Evolutionary conservation across 2,888 invertebrate genomes (phyloP), one percentile per base, ranked within the genome.

Genomic region (Horisme vitalbata): DNA sequence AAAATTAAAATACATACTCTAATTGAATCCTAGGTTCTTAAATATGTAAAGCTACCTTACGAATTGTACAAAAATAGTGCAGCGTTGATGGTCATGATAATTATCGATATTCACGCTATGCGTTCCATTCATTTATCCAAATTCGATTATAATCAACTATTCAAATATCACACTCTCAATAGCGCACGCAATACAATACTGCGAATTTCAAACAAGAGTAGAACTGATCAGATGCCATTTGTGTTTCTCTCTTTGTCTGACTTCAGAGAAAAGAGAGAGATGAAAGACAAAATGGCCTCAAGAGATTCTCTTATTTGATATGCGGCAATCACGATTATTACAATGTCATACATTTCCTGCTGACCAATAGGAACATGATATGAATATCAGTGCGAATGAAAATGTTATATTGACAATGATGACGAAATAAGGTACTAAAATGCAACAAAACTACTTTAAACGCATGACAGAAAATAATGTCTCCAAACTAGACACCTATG

Each of bases 31-130:
- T 68, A 63, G 47, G 43, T 66, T 66, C 46, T 55, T 68, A 65
- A 65, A 62, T 68, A 68, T 61, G 64, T 77, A 77, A 75, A 76
- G 67, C 73, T 78, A 78, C 47, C 13, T 45, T 59, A 65, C 71
- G 63, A 75, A 68, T 66, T 73, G 68, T 78, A 76, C 62, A 75
- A 78, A 81, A 76, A 79, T 75, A 79, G 75, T 77, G 72, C 69
- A 62, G 65, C 63, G 65, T 70, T 64, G 61, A 57, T 70, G 67
- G 69, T 71, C 65, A 69, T 67, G 68, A 70, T 53, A 68, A 71
- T 58, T 66, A 74, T 58, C 63, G 55, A 51, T 64, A 23, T 52
- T 45, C 61, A 80, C 83, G 83, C 82, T 75, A 66, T 69, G 80
- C 82, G 80, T 75, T 68, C 53, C 67, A 64, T 60, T 52, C 52